Conservation (phyloP, 2,888 invertebrate species). For the Nudaria mundana region DNA sequence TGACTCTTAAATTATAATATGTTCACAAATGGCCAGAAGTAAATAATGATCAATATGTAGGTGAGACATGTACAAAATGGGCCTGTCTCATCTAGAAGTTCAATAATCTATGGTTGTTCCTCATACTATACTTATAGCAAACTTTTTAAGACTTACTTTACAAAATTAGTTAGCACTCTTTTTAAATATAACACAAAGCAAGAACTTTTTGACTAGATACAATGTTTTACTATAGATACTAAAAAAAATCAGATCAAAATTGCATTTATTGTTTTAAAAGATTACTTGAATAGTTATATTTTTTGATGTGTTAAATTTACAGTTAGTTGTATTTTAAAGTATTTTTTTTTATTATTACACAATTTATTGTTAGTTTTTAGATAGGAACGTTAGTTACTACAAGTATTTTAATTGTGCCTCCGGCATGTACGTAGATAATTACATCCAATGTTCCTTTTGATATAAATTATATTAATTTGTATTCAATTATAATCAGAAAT, state of each 20-base stretch:
- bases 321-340: conserved; percentile 42
- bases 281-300: conserved; percentile 48
- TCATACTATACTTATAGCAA: too few species aligned
- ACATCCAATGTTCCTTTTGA: conserved; percentile 45
- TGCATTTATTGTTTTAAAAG: conserved; percentile 54
- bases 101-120: too few species aligned
- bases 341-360: conserved; percentile 23
- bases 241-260: conserved; percentile 29
- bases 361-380: conserved; percentile 25
- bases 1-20: too few species aligned
- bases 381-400: conserved; percentile 36
- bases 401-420: conserved; percentile 36
- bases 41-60: too few species aligned
- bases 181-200: too few species aligned
- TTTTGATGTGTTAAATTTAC: conserved; percentile 56
- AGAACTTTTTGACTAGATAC: too few species aligned
- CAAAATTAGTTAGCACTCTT: too few species aligned
- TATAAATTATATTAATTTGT: conserved; percentile 41
- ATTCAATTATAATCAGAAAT: conserved; percentile 31
- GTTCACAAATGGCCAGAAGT: too few species aligned
- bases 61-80: too few species aligned
- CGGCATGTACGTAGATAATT: conserved; percentile 41
- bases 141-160: too few species aligned
- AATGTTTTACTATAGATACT: too few species aligned
- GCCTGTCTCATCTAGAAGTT: too few species aligned